Evolutionary conservation across 2,797 vertebrate genomes (phyloP).

Genomic region (Synanceia verrucosa): DNA sequence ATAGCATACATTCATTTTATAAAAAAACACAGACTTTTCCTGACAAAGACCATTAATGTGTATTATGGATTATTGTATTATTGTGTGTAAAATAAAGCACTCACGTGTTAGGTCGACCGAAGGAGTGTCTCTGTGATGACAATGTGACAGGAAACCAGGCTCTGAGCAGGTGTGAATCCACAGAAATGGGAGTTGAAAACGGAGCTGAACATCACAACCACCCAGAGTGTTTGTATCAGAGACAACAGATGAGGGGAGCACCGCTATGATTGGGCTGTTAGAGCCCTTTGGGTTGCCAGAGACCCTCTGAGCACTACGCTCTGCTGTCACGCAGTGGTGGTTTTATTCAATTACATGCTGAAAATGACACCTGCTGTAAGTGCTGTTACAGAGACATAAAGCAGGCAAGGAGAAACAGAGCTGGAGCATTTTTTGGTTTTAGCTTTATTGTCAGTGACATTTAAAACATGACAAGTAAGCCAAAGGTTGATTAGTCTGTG

Average conservation of each 20-base stretch:
- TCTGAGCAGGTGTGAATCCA: slow-evolving; percentile 58
- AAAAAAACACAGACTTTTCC: neutral
- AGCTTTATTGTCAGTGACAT: slow-evolving; percentile 24
- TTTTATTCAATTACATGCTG: slow-evolving; percentile 58
- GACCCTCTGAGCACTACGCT: slow-evolving; percentile 45
- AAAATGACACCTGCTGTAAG: slow-evolving; percentile 27
- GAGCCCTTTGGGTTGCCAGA: slow-evolving; percentile 44
- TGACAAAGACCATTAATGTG: slow-evolving; percentile 8
- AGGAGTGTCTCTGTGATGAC: slow-evolving; percentile 30
- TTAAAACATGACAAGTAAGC: neutral
- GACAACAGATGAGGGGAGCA: slow-evolving; percentile 26
- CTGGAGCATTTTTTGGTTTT: neutral
- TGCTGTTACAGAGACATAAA: neutral
- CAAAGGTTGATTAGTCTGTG: neutral
- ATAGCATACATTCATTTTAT: neutral
- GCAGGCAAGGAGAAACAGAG: neutral
- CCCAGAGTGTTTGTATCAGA: slow-evolving; percentile 46
- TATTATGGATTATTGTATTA: slow-evolving; percentile 4
- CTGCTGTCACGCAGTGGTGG: slow-evolving; percentile 77
- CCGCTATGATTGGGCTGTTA: slow-evolving; percentile 43
- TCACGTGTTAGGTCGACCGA: slow-evolving; percentile 48
- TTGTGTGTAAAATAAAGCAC: slow-evolving; percentile 31
- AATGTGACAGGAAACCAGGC: slow-evolving; percentile 17
- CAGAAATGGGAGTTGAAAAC: slow-evolving; percentile 53
- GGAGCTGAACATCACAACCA: slow-evolving; percentile 57